Conservation (phyloP, 2,113 vertebrate species). For the Brachyhypopomus occidentalis region DNA sequence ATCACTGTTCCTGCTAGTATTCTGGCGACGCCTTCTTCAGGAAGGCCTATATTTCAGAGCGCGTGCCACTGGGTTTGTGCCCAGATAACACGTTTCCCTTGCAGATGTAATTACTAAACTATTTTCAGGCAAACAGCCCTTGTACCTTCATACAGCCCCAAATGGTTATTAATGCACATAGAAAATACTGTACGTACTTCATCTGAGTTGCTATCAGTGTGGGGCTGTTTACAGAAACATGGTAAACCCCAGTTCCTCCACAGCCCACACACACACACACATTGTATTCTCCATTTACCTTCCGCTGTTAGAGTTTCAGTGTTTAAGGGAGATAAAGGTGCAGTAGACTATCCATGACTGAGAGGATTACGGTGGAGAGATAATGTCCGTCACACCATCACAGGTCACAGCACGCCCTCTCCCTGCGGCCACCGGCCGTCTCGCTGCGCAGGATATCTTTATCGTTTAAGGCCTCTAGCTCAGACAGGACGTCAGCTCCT, state of each 20-base stretch:
- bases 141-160: conserved; percentile 40
- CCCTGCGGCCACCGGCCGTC: neutral
- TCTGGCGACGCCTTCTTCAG: conserved; percentile 68
- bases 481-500: no score
- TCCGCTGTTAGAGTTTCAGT: neutral
- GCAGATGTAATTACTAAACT: conserved; percentile 76
- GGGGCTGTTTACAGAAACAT: no score
- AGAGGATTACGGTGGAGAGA: neutral
- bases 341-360: neutral
- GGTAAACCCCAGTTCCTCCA: no score
- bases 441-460: neutral
- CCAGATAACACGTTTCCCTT: conserved; percentile 73
- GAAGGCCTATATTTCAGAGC: conserved; percentile 75
- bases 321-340: neutral
- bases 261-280: conserved; percentile 14
- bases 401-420: conserved; percentile 25
- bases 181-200: conserved; percentile 25
- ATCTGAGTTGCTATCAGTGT: no score
- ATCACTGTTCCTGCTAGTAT: conserved; percentile 72
- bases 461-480: neutral
- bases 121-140: conserved; percentile 69
- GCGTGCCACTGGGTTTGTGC: conserved; percentile 67
- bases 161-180: conserved; percentile 52
- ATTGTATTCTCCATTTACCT: neutral
- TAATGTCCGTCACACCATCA: conserved; percentile 21